Percentiles rank a stretch among this genome's conserved stretches.
phyloP scores from a whole-genome alignment of 2,888 invertebrate species.

The Zonitis immaculata region DNA sequence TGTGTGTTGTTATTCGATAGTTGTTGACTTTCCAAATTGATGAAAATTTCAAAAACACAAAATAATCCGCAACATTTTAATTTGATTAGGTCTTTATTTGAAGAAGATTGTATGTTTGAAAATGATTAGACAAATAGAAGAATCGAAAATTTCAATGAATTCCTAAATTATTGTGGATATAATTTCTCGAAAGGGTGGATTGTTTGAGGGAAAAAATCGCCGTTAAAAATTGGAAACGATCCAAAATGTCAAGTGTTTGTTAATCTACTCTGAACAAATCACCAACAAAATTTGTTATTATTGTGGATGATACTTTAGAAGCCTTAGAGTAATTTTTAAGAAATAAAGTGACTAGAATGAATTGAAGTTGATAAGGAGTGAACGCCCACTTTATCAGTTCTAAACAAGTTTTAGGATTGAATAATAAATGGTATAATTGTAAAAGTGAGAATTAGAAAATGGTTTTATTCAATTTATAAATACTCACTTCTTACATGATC shows the following conservation, averaged over 20 bases:
- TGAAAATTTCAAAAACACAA: background rate
- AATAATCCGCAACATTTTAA: no score
- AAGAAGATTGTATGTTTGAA: no score
- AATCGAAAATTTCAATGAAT: no score
- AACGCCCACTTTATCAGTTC: constrained; percentile 36
- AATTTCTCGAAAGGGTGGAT: no score
- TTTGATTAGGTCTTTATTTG: no score
- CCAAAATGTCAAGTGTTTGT: constrained; percentile 8
- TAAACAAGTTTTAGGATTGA: background rate
- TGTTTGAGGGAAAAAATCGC: no score
- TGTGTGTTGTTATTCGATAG: no score
- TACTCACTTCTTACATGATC: constrained; percentile 38
- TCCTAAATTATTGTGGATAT: no score
- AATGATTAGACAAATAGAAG: no score
- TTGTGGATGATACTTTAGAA: background rate
- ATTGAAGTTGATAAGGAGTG: constrained; percentile 17
- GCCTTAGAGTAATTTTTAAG: background rate
- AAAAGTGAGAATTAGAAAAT: background rate
- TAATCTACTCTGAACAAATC: background rate
- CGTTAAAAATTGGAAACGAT: background rate
- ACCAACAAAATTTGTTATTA: constrained; percentile 6
- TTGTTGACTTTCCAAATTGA: background rate
- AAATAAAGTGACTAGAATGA: constrained; percentile 9
- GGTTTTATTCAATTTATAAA: background rate
- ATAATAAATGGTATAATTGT: background rate